Evolutionary conservation across 2,888 invertebrate species (phyloP).

Genomic region (Drosophila demipolita): DNA sequence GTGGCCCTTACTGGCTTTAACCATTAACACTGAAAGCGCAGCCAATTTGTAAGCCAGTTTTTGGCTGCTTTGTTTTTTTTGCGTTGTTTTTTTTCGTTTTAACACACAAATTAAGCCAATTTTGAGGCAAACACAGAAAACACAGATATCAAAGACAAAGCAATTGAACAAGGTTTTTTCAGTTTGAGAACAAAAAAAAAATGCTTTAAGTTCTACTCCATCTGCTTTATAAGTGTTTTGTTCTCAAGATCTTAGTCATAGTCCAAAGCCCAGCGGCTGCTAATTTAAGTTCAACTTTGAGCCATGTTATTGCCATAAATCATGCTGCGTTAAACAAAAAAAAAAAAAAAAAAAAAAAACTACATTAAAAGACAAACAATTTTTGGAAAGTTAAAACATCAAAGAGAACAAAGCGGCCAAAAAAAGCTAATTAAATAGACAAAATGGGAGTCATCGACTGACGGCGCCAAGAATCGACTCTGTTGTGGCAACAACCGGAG

Average conservation of each 20-base stretch:
- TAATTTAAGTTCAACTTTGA: constrained; percentile 43
- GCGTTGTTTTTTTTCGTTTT: constrained; percentile 42
- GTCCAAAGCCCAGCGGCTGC: constrained; percentile 30
- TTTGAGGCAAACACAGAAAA: constrained; percentile 56
- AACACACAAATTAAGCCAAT: constrained; percentile 67
- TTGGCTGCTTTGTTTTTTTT: constrained; percentile 22
- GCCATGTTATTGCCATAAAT: constrained; percentile 49
- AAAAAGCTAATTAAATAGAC: constrained; percentile 52
- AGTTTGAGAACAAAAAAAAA: constrained; percentile 32
- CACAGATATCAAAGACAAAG: constrained; percentile 31
- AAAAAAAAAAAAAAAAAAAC: constrained; percentile 12
- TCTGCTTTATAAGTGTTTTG: constrained; percentile 11
- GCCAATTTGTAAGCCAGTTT: constrained; percentile 63
- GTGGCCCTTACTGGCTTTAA: constrained; percentile 61
- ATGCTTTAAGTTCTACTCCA: constrained; percentile 16
- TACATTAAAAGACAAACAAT: constrained; percentile 37
- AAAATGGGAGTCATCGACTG: constrained; percentile 25
- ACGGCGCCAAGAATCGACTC: constrained; percentile 39
- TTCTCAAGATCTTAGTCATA: constrained; percentile 40
- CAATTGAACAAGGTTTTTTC: constrained; percentile 40
- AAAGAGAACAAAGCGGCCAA: constrained; percentile 31
- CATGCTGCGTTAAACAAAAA: constrained; percentile 45
- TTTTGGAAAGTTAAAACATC: constrained; percentile 67
- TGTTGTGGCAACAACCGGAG: not conserved
- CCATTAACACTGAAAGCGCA: constrained; percentile 74